Evolutionary conservation across 2,888 invertebrate species (phyloP).

Genomic region (Folsomia candida): DNA sequence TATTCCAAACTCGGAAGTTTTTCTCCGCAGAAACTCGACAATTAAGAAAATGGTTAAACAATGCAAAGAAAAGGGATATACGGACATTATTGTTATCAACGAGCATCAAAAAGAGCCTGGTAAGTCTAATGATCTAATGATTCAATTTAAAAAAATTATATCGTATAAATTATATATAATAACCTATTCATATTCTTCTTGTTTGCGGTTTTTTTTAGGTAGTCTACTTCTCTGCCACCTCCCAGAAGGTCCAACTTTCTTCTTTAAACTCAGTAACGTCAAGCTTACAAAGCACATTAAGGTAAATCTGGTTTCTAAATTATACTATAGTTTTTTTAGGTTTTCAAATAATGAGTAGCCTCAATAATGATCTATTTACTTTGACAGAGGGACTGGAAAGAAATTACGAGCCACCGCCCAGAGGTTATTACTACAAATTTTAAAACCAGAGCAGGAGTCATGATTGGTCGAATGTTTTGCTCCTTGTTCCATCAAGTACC

Average conservation of each 20-base stretch:
- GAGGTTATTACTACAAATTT: conserved; percentile 96
- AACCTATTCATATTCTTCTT: conserved; percentile 9
- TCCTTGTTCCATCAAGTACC: conserved; percentile 94
- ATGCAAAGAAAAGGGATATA: conserved; percentile 73
- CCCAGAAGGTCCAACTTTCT: conserved; percentile 94
- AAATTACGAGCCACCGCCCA: conserved; percentile 83
- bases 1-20: conserved; percentile 86
- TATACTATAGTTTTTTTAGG: neutral
- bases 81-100: conserved; percentile 89
- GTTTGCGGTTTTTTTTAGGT: conserved; percentile 58
- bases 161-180: too few species aligned
- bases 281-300: conserved; percentile 82
- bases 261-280: conserved; percentile 90
- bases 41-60: conserved; percentile 90
- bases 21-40: conserved; percentile 82
- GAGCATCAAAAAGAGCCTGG: conserved; percentile 87
- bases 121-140: conserved; percentile 51
- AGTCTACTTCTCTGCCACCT: conserved; percentile 89
- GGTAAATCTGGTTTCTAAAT: conserved; percentile 50
- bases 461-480: conserved; percentile 87
- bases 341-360: neutral
- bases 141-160: too few species aligned
- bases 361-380: neutral
- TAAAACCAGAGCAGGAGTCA: conserved; percentile 85
- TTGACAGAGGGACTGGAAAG: conserved; percentile 65